Base-by-base conservation (phyloP, 2,797 vertebrate species). In the Eulemur rubriventer region DNA sequence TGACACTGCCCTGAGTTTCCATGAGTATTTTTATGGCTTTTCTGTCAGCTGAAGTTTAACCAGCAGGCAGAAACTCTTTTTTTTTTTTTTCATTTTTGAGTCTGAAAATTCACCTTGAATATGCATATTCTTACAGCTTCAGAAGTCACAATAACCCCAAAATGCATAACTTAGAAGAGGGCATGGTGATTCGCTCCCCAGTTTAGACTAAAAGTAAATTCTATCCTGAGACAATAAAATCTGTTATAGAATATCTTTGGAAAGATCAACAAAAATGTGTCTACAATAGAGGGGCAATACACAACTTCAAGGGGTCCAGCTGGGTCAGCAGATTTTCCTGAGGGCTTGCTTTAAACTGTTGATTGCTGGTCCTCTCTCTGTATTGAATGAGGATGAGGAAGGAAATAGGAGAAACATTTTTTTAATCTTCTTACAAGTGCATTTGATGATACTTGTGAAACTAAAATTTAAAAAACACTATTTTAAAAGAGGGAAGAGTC, bases 91-190 rank as follows among this genome's bases (percentile, higher is more conserved):
- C 18, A 80, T 55, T 38, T 41, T 89, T 93, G 78, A 63, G 10
- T 75, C 72, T 97, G 81, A 94, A 95, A 97, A 91, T 87, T 97
- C 52, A 93, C 70, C 91, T 94, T 96, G 70, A 95, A 76, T 86
- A 86, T 63, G 70, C 35, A 92, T 48, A 93, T 75, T 76, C 61
- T 96, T 63, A 75, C 61, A 85, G 91, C 38, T 93, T 94, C 80
- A 61, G 67, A 46, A 80, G 84, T 96, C 93, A 97, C 59, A 57
- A 26, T 96, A 94, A 96, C 63, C 82, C 67, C 48, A 95, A 86
- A 95, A 93, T 52, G 73, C 46, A 76, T 83, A 86, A 97, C 89
- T 95, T 92, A 91, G 72, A 67, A 89, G 48, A 96, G 33, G 11
- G 35, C 75, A 94, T 70, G 79, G 59, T 93, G 85, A 96, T 87